phyloP scores from a whole-genome alignment of 1,140 invertebrate genomes.

The Halotydeus destructor region DNA sequence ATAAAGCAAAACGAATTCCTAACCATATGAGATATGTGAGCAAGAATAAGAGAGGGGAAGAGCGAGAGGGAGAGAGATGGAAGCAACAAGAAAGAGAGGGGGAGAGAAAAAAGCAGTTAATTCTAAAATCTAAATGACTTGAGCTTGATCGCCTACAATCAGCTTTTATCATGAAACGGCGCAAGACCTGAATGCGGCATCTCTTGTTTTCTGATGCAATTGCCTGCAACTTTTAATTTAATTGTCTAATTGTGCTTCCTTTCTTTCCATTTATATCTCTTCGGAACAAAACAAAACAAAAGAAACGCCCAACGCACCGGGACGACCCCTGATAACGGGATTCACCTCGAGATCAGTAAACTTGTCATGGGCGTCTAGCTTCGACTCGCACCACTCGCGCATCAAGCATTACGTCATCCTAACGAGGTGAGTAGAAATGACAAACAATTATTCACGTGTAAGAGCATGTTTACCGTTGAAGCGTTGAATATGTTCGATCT shows the following conservation, averaged over 20 bases:
- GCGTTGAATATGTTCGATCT: background rate
- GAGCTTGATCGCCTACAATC: background rate
- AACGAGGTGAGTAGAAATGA: constrained; percentile 47
- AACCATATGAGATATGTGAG: no score
- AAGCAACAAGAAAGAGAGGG: no score
- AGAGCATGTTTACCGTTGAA: constrained; percentile 2
- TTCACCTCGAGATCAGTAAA: constrained; percentile 50
- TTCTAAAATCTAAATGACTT: no score
- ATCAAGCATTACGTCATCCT: constrained; percentile 49
- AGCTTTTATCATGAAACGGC: background rate
- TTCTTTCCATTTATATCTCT: no score
- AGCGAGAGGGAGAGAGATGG: no score
- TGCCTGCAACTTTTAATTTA: background rate
- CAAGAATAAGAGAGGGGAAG: no score
- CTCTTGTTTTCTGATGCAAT: background rate
- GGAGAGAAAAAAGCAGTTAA: no score
- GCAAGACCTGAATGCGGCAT: background rate
- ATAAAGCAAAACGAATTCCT: no score
- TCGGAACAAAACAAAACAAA: no score
- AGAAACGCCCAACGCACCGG: constrained; percentile 38
- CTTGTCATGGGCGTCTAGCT: constrained; percentile 47
- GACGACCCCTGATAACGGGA: constrained; percentile 42
- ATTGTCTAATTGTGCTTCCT: constrained; percentile 2
- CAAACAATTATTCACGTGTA: no score
- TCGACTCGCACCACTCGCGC: constrained; percentile 42